Evolutionary conservation across 2,888 invertebrate species (phyloP), one percentile per base, ranked within the genome.

Genomic region (Athetis lepigone): DNA sequence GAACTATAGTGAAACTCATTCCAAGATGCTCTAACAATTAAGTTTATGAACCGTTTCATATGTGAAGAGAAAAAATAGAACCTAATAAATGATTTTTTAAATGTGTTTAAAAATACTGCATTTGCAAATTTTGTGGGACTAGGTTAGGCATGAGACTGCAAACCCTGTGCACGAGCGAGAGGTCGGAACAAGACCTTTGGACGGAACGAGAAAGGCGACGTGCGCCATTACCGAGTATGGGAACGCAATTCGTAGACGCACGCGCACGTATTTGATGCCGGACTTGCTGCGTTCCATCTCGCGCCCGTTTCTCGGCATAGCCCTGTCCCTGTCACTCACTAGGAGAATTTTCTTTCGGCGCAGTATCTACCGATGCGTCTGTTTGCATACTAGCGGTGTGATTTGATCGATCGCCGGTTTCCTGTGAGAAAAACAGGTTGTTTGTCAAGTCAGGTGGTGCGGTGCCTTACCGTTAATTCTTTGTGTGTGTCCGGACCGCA

Each of bases 201-300:
- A 80, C 76, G 83, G 86, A 93, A 88, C 84, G 92, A 91, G 93
- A 92, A 84, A 85, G 88, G 85, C 81, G 82, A 89, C 65, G 88
- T 88, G 88, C 89, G 90, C 92, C 92, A 92, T 92, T 92, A 92
- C 91, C 90, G 89, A 88, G 89, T 91, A 93, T 90, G 92, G 92
- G 90, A 92, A 92, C 92, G 91, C 91, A 92, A 93, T 92, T 93
- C 91, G 91, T 92, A 92, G 90, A 91, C 90, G 90, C 91, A 91
- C 89, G 91, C 91, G 92, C 91, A 90, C 87, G 56, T 72, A 73
- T 79, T 76, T 68, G 57, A 88, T 88, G 87, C 89, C 90, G 90
- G 91, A 91, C 90, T 90, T 87, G 80, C 82, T 87, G 85, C 85
- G 87, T 88, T 89, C 88, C 86, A 86, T 85, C 87, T 87, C 82